Conservation (phyloP, 2,888 invertebrate genomes). For the Nomada fabriciana region DNA sequence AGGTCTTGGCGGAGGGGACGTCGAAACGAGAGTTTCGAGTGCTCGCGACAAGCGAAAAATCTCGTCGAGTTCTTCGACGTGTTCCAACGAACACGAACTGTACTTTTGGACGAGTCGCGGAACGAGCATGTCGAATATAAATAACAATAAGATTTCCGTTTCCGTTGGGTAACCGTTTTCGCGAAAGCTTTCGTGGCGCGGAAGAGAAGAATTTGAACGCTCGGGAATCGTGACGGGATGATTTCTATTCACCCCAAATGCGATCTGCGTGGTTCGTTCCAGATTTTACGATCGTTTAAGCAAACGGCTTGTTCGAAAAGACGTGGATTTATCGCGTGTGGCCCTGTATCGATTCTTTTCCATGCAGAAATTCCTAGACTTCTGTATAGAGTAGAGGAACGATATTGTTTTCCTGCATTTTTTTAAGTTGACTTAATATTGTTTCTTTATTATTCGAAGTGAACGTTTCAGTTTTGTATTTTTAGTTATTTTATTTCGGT, state of each 20-base stretch:
- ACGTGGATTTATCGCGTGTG: slow-evolving; percentile 3
- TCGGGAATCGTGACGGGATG: neutral
- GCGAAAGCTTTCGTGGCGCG: slow-evolving; percentile 7
- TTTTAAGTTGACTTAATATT: neutral
- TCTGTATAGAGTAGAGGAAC: neutral
- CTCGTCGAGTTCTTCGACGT: neutral
- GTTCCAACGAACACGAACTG: neutral
- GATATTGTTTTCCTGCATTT: neutral
- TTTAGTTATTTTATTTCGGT: too few species aligned
- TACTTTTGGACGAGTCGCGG: slow-evolving; percentile 9
- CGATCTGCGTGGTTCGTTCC: slow-evolving; percentile 14
- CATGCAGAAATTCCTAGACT: slow-evolving; percentile 5
- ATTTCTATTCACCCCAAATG: slow-evolving; percentile 13
- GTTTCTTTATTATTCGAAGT: neutral
- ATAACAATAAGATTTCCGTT: slow-evolving; percentile 40
- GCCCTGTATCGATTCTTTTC: neutral
- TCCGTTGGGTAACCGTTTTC: neutral
- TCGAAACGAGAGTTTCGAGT: slow-evolving; percentile 13
- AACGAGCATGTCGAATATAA: slow-evolving; percentile 32
- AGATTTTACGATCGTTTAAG: slow-evolving; percentile 27
- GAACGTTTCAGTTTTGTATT: neutral
- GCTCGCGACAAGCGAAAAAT: slow-evolving; percentile 10
- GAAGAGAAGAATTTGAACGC: slow-evolving; percentile 4
- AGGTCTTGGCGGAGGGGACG: neutral
- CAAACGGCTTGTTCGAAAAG: slow-evolving; percentile 18